Evolutionary conservation across 2,113 vertebrate genomes (phyloP).

Genomic region (Ameiurus melas): DNA sequence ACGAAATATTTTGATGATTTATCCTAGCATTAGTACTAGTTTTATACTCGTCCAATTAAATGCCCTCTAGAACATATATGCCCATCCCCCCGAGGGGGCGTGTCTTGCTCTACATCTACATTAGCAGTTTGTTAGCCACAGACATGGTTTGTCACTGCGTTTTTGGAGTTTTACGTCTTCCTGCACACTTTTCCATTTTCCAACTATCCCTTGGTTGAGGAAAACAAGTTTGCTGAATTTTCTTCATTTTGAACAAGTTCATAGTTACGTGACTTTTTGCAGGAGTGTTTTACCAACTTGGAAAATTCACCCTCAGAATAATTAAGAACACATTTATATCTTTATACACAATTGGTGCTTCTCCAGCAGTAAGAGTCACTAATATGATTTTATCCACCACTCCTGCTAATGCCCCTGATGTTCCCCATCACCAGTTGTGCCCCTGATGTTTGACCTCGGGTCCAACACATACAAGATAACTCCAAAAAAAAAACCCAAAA

Average conservation of each 20-base stretch:
- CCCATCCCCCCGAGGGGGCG: background rate
- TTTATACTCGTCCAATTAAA: background rate
- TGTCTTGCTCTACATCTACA: background rate
- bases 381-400: background rate
- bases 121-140: background rate
- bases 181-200: background rate
- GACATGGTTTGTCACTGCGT: background rate
- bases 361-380: background rate
- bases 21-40: background rate
- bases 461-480: background rate
- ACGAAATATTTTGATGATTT: background rate
- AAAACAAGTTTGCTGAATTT: background rate
- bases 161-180: background rate
- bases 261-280: background rate
- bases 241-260: background rate
- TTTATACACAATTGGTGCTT: background rate
- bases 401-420: background rate
- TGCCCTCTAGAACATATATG: background rate
- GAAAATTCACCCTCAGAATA: background rate
- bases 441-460: background rate
- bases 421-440: background rate
- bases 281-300: background rate
- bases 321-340: background rate
- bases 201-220: background rate
- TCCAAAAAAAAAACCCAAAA: background rate